Conservation (phyloP, 92 coral and sea anemone genomes). For the Muricea muricata region DNA sequence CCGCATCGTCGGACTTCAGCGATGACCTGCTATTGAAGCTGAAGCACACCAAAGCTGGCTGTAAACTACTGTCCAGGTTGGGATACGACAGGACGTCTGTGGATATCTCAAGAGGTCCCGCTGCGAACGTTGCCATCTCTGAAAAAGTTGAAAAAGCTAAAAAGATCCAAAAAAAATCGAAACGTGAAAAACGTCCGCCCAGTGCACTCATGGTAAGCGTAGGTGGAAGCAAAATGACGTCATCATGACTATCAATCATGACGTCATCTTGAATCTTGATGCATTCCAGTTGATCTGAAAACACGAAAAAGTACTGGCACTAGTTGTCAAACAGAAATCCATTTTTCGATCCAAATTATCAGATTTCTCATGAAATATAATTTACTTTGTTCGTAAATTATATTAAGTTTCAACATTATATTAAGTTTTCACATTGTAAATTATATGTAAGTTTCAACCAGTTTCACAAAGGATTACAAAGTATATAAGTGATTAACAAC, state of each 20-base stretch:
- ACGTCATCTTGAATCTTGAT: background rate
- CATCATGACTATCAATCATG: background rate
- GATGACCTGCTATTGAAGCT: background rate
- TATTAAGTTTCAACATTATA: no score
- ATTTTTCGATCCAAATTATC: no score
- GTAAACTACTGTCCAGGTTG: constrained; percentile 10
- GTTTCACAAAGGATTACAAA: no score
- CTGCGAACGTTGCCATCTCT: background rate
- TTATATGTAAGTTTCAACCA: no score
- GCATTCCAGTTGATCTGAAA: no score
- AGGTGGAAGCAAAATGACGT: background rate
- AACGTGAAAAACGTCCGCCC: background rate
- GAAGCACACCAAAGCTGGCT: background rate
- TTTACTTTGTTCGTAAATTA: no score
- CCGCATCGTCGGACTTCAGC: background rate
- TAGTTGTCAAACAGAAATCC: no score
- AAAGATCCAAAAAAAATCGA: background rate
- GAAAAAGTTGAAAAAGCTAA: background rate
- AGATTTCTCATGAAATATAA: no score
- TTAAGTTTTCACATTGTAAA: no score
- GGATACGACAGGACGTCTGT: background rate
- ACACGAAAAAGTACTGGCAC: no score
- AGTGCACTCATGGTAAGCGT: constrained; percentile 20
- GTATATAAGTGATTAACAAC: no score
- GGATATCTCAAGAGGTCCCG: background rate